phyloP scores from a whole-genome alignment of 2,113 vertebrate genomes.

The Hepsetus odoe region DNA sequence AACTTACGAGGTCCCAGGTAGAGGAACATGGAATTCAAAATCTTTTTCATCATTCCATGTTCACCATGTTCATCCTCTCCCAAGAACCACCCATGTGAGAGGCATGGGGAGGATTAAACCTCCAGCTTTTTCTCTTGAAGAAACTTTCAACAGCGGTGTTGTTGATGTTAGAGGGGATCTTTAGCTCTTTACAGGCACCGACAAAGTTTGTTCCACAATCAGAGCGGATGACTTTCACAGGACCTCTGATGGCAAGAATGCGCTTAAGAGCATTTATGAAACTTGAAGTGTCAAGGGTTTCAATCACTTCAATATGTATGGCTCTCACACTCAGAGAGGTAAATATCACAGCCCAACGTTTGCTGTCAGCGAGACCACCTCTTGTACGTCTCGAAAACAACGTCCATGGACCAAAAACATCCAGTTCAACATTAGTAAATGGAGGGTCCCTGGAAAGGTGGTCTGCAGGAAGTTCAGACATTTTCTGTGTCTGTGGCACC shows the following conservation, averaged over 20 bases:
- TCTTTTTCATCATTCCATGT: background rate
- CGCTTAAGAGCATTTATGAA: slow-evolving; percentile 48
- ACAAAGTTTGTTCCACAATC: slow-evolving; percentile 51
- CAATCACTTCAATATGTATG: slow-evolving; percentile 47
- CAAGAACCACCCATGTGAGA: slow-evolving; percentile 8
- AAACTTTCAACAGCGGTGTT: slow-evolving; percentile 16
- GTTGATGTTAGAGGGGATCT: slow-evolving; percentile 46
- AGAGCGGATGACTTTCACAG: too few species aligned
- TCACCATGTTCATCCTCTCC: too few species aligned
- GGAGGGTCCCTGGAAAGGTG: slow-evolving; percentile 9
- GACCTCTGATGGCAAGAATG: too few species aligned
- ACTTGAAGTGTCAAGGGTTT: slow-evolving; percentile 45
- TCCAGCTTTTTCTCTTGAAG: slow-evolving; percentile 13
- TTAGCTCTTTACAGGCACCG: slow-evolving; percentile 36
- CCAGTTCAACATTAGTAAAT: slow-evolving; percentile 39
- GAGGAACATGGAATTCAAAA: slow-evolving; percentile 12
- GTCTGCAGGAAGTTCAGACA: background rate
- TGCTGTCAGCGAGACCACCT: slow-evolving; percentile 23
- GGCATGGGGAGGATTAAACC: slow-evolving; percentile 18
- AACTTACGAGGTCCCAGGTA: slow-evolving; percentile 23
- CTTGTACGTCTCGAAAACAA: slow-evolving; percentile 23
- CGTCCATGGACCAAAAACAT: slow-evolving; percentile 49
- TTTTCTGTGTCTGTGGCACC: background rate
- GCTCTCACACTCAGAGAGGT: slow-evolving; percentile 45
- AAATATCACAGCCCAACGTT: slow-evolving; percentile 52